Evolutionary conservation across 1,140 invertebrate genomes (phyloP), one percentile per base, ranked within the genome.

Genomic region (Anthonomus grandis): DNA sequence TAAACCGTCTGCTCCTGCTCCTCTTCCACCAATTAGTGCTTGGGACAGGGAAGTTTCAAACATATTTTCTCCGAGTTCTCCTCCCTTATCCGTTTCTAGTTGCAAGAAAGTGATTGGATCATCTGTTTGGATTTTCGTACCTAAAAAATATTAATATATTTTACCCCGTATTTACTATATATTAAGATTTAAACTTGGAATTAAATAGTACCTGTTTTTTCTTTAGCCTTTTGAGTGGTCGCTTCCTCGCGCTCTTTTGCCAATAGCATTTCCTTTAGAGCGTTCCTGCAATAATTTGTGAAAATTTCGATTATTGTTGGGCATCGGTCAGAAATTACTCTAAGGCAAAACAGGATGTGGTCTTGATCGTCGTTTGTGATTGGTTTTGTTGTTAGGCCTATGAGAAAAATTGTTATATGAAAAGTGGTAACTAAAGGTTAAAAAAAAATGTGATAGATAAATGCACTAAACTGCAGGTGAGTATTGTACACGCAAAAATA

Each of bases 341-440:
- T 77, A 39, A 90, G 69, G 71, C 93, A 95, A 45, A 93, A 76
- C n/a, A 90, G 84, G 22, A 96, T 85, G 65, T 94, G 84, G 71
- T 98, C 95, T 21, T 84, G 76, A 74, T 98, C 96, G 74, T 98
- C 97, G 70, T 98, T 93, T 5, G 93, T 98, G 53, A 98, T 95
- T 0, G 85, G 78, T 72, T 90, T 86, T 1, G 74, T 73, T 17
- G 84, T 79, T 22, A 86, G 73, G 55, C 85, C 85, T 57, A n/a
- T n/a, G n/a, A n/a, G n/a, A n/a, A n/a, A n/a, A n/a, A n/a, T n/a
- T 75, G 69, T 64, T 70, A 72, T 46, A 21, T 42, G 31, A 3
- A 56, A 13, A 23, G 19, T 54, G 18, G n/a, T n/a, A n/a, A n/a
- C n/a, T n/a, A n/a, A n/a, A n/a, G n/a, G n/a, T n/a, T n/a, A n/a